Evolutionary conservation across 2,113 vertebrate species (phyloP).

Genomic region (Peucedramus taeniatus): DNA sequence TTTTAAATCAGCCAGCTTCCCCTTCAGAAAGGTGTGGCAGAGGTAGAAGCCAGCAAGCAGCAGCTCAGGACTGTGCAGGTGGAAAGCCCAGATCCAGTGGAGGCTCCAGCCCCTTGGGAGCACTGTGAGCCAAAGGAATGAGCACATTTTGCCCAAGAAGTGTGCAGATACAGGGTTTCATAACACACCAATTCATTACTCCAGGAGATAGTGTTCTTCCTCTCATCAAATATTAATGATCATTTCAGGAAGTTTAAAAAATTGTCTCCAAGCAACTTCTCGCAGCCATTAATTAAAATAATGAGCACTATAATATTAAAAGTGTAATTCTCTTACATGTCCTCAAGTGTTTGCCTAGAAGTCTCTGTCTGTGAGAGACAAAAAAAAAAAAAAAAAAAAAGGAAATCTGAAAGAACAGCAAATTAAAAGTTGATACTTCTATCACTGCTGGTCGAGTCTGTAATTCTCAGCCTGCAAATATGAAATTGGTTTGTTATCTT

Average conservation of each 20-base stretch:
- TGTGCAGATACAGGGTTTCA: not conserved
- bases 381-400: not conserved
- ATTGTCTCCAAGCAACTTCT: slow-evolving; percentile 71
- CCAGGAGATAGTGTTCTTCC: slow-evolving; percentile 64
- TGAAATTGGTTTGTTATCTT: slow-evolving; percentile 24
- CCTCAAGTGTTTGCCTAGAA: slow-evolving; percentile 70
- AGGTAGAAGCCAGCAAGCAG: not conserved
- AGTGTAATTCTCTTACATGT: slow-evolving; percentile 71
- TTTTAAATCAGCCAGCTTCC: not conserved
- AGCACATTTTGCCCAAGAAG: slow-evolving; percentile 20
- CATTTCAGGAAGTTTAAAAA: slow-evolving; percentile 71
- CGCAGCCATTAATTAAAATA: slow-evolving; percentile 74
- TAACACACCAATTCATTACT: slow-evolving; percentile 60
- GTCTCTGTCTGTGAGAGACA: slow-evolving; percentile 42
- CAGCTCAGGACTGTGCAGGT: not conserved
- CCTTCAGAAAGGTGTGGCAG: not conserved
- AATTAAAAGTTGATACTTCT: slow-evolving; percentile 67
- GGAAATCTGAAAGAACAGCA: slow-evolving; percentile 63
- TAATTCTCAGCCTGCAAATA: slow-evolving; percentile 33
- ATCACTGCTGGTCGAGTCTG: slow-evolving; percentile 55
- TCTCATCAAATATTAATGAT: slow-evolving; percentile 73
- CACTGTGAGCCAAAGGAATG: not conserved
- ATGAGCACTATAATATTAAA: slow-evolving; percentile 71
- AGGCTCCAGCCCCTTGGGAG: not conserved
- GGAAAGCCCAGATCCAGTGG: not conserved